These are phyloP conservation scores for Aphidoletes aphidimyza DNA, from an alignment of 2,888 invertebrate genomes.

Conservation along the genomic window DNA sequence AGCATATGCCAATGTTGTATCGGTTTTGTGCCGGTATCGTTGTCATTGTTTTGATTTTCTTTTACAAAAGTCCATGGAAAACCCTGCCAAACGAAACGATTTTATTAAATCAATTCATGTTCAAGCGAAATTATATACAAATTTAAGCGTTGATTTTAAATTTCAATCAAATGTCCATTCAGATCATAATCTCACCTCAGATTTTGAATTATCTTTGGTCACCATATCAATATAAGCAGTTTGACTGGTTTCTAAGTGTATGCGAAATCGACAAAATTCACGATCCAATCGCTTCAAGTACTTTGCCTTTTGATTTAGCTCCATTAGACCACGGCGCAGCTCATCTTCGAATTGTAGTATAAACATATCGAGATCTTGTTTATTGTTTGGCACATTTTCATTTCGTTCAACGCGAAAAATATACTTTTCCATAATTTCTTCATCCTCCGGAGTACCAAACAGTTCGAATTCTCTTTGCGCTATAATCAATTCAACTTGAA, in stretches of 20 bases:
- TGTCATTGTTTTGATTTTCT: neutral
- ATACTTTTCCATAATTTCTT: constrained; percentile 54
- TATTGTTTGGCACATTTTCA: neutral
- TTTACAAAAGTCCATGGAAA: neutral
- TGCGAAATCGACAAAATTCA: constrained; percentile 61
- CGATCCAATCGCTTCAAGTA: constrained; percentile 60
- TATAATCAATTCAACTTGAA: constrained; percentile 61
- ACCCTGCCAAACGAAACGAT: too few relatives aligned
- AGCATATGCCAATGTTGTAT: neutral
- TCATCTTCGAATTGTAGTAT: constrained; percentile 63
- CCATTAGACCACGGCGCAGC: constrained; percentile 61
- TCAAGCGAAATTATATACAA: neutral
- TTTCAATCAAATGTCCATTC: too few relatives aligned
- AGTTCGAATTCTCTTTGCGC: neutral
- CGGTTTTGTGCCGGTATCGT: neutral
- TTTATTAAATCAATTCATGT: neutral
- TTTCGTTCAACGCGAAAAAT: neutral
- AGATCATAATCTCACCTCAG: constrained; percentile 59
- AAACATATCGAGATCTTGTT: constrained; percentile 60
- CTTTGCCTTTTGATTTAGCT: constrained; percentile 62
- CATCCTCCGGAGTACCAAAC: constrained; percentile 54
- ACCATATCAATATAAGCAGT: constrained; percentile 60
- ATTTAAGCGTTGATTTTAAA: too few relatives aligned
- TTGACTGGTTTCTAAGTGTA: constrained; percentile 63
- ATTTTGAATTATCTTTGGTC: constrained; percentile 60